Base-by-base conservation (phyloP, 2,797 vertebrate genomes). In the Syngnathus rostellatus region DNA sequence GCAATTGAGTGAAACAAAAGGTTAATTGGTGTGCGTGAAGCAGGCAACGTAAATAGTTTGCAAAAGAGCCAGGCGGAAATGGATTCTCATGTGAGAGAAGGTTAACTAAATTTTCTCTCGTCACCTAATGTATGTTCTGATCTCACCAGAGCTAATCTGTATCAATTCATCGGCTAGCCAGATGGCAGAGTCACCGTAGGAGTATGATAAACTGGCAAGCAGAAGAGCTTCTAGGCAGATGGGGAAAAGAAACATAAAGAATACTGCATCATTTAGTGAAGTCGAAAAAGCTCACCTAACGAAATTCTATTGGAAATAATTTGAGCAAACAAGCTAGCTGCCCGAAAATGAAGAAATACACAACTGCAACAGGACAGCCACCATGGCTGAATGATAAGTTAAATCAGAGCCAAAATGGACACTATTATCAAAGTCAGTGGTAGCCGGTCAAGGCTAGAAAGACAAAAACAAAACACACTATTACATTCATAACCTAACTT, bases 1-100 rank as follows among this genome's bases (percentile, higher is more conserved):
- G 74, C 66, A 81, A 75, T 74, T 81, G 72, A 78, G 66, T 64
- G 74, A 81, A 77, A 74, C 77, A 70, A 79, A 77, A 80, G 81
- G 77, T 81, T 81, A 84, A 78, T 76, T 74, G 73, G 76, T 72
- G 63, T 63, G 63, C 23, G 23, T 48, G 63, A 68, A 25, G 43
- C 66, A 64, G 54, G 59, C 63, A 65, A 69, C 68, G 75, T 80
- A 74, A 79, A 75, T 67, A 72, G 54, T 78, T 81, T 76, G 61
- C 65, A 48, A 65, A 68, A 62, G 63, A 75, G 73, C 66, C n/a
- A 58, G 48, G 65, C 8, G 46, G 68, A 78, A 81, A 83, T 62
- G 43, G 66, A 77, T 77, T 78, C 59, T 64, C 38, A n/a, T 57
- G 60, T 0, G 51, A 75, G 64, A 72, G 64, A 61, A 68, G 72